Evolutionary conservation across 2,113 vertebrate genomes (phyloP).

Genomic region (Pangasianodon gigas): DNA sequence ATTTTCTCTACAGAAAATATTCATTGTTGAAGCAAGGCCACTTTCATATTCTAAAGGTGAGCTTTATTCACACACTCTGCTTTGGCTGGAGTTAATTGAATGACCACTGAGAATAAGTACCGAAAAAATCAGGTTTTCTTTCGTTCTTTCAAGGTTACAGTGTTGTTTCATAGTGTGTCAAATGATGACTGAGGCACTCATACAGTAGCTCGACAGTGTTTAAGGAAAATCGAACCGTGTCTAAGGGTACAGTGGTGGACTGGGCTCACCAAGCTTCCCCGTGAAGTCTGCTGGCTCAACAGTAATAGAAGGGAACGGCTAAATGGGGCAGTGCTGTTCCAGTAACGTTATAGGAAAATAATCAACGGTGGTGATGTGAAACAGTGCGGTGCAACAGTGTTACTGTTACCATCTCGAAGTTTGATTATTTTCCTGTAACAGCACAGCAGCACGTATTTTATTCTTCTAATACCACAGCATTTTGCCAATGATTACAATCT

Average conservation of each 20-base stretch:
- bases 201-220: conserved; percentile 37
- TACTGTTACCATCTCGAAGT: too few species aligned
- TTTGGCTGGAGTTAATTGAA: conserved; percentile 52
- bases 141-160: conserved; percentile 52
- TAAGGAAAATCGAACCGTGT: conserved; percentile 28
- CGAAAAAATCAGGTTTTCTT: conserved; percentile 61
- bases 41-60: conserved; percentile 9
- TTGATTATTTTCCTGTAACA: too few species aligned
- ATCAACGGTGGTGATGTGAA: not conserved
- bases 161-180: conserved; percentile 39
- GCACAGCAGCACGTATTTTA: too few species aligned
- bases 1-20: not conserved
- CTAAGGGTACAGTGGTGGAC: not conserved
- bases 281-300: not conserved
- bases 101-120: conserved; percentile 55
- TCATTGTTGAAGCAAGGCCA: conserved; percentile 26
- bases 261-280: not conserved
- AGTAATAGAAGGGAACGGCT: not conserved
- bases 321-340: not conserved
- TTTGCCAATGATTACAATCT: too few species aligned
- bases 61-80: conserved; percentile 26
- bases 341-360: not conserved
- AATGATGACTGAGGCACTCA: conserved; percentile 19
- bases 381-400: not conserved
- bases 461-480: too few species aligned